A percentile compares a stretch with the other conserved stretches of the same genome.
Conservation (phyloP, 2,888 invertebrate genomes). For the Elysia crispata region DNA sequence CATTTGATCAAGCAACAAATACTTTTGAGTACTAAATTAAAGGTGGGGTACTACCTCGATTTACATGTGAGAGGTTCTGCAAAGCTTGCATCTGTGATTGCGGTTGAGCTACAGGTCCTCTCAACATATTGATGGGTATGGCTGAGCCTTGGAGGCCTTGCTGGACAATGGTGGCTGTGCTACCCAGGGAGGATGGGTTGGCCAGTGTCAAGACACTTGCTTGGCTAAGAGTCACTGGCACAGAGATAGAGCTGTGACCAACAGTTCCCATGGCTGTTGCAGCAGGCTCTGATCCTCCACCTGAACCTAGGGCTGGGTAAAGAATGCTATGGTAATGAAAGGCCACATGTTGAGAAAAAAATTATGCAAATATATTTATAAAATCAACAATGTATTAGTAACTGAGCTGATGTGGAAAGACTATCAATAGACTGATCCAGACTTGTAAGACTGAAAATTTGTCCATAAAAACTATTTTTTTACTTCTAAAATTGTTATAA, state of each 20-base stretch:
- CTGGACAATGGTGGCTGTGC: constrained; percentile 30
- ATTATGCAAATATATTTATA: no score
- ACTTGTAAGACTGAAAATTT: no score
- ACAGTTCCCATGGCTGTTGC: constrained; percentile 4
- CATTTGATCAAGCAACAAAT: no score
- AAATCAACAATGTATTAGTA: no score
- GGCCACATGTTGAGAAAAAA: no score
- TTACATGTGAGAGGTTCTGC: constrained; percentile 31
- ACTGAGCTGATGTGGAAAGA: neutral
- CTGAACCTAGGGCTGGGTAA: neutral
- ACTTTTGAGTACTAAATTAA: no score
- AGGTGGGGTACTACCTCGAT: constrained; percentile 32
- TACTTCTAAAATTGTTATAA: no score
- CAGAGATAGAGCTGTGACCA: constrained; percentile 33
- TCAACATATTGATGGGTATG: constrained; percentile 40
- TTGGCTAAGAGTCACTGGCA: constrained; percentile 35
- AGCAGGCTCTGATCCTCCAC: neutral
- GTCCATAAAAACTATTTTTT: no score
- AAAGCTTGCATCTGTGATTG: constrained; percentile 41
- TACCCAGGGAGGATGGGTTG: neutral
- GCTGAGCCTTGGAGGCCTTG: constrained; percentile 28
- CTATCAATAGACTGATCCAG: neutral
- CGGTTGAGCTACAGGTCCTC: constrained; percentile 20
- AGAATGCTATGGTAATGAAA: neutral
- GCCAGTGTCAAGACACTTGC: constrained; percentile 42